Evolutionary conservation across 53 echinoderm and acorn worm genomes (phyloP).

Genomic region (Temnopleurus reevesii): DNA sequence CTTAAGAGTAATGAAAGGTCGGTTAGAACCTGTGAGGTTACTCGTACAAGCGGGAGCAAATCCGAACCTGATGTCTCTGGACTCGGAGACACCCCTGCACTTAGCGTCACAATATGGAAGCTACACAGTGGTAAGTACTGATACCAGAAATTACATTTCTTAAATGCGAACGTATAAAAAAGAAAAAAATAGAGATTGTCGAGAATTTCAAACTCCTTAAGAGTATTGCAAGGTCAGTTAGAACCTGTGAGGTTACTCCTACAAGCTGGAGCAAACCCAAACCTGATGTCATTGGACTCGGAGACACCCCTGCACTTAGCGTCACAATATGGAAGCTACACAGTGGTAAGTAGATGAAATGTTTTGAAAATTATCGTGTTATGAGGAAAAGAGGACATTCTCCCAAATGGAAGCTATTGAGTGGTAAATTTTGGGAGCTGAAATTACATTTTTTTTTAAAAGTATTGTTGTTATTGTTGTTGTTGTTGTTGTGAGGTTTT

Average conservation of each 20-base stretch:
- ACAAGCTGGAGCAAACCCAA: conserved; percentile 80
- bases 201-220: too few relatives aligned
- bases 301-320: conserved; percentile 96
- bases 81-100: conserved; percentile 91
- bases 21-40: conserved; percentile 82
- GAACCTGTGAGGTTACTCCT: conserved; percentile 87
- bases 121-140: conserved; percentile 85
- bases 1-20: too few relatives aligned
- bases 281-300: conserved; percentile 78
- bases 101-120: conserved; percentile 93
- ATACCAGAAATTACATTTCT: too few relatives aligned
- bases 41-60: conserved; percentile 81
- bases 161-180: too few relatives aligned
- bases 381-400: too few relatives aligned
- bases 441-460: too few relatives aligned
- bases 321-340: conserved; percentile 87
- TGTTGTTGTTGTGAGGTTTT: too few relatives aligned
- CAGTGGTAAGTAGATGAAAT: conserved; percentile 97
- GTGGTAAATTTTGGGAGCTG: too few relatives aligned
- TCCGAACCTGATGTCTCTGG: conserved; percentile 82
- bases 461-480: too few relatives aligned
- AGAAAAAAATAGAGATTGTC: too few relatives aligned
- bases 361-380: too few relatives aligned
- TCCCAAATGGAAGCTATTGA: too few relatives aligned
- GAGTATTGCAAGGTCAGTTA: conserved; percentile 94